phyloP scores from a whole-genome alignment of 2,888 invertebrate species.

The Diaprepes abbreviatus region DNA sequence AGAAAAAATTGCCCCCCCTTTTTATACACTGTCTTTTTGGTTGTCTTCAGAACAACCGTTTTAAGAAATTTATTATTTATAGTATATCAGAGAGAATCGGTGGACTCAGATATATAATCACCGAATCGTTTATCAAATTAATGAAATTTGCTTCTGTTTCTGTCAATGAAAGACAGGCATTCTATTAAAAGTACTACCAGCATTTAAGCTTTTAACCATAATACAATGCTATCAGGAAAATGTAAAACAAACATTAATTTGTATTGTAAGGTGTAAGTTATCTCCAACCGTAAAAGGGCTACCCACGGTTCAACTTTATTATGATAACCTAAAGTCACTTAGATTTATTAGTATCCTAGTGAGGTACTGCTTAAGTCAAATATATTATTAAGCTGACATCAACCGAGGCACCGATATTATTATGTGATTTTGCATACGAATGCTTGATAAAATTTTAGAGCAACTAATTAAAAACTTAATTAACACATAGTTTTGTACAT shows the following conservation, averaged over 20 bases:
- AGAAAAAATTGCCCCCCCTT: conserved; percentile 43
- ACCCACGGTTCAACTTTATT: conserved; percentile 32
- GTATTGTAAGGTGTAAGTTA: conserved; percentile 44
- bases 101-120: background rate
- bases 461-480: too few relatives aligned
- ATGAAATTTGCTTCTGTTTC: background rate
- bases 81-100: background rate
- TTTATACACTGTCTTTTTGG: conserved; percentile 26
- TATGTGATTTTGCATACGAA: conserved; percentile 13
- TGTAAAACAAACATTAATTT: conserved; percentile 46
- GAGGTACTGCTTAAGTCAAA: conserved; percentile 20
- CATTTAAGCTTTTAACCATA: conserved; percentile 37
- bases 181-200: conserved; percentile 14
- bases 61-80: conserved; percentile 2
- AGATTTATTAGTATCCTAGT: conserved; percentile 36
- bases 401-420: background rate
- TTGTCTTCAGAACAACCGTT: conserved; percentile 26
- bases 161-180: background rate
- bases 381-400: conserved; percentile 21
- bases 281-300: conserved; percentile 45
- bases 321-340: conserved; percentile 33
- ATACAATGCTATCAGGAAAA: conserved; percentile 43
- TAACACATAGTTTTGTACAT: too few relatives aligned
- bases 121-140: background rate
- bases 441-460: background rate